These are phyloP conservation scores for Leptura quadrifasciata DNA, from an alignment of 2,888 invertebrate genomes.

Conservation along the genomic window DNA sequence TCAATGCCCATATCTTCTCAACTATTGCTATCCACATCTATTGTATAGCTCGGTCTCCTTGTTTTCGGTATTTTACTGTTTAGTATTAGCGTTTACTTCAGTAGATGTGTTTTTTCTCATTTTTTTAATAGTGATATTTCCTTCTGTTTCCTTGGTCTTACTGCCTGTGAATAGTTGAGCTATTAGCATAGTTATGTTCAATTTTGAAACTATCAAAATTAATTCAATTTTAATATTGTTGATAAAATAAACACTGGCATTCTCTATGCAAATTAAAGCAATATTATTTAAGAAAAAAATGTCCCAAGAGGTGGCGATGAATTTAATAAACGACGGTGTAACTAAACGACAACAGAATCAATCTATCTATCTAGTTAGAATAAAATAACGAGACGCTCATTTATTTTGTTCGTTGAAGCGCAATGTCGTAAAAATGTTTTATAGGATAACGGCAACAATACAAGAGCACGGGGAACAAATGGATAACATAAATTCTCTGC, in stretches of 20 bases:
- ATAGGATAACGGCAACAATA: conserved; percentile 64
- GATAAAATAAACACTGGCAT: conserved; percentile 12
- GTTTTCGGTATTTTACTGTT: too few species aligned
- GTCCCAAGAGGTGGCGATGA: conserved; percentile 14
- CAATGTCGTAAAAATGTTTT: conserved; percentile 68
- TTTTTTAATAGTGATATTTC: too few species aligned
- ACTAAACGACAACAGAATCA: conserved; percentile 55
- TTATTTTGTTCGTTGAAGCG: conserved; percentile 67
- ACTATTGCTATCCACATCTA: too few species aligned
- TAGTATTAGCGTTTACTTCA: too few species aligned
- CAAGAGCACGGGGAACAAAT: conserved; percentile 61
- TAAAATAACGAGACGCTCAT: conserved; percentile 65
- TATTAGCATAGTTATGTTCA: too few species aligned
- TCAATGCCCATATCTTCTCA: too few species aligned
- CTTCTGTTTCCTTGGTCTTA: too few species aligned
- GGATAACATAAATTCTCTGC: conserved; percentile 60
- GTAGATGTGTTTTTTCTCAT: too few species aligned
- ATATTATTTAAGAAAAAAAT: conserved; percentile 7
- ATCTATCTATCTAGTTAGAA: conserved; percentile 64
- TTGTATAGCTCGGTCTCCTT: too few species aligned
- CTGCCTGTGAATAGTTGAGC: too few species aligned
- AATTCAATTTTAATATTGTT: conserved; percentile 17
- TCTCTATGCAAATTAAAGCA: conserved; percentile 20
- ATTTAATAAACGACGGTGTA: conserved; percentile 41
- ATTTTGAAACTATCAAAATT: too few species aligned